These are phyloP conservation scores for Mya arenaria DNA, from an alignment of 1,140 invertebrate species.

Conservation along the genomic window DNA sequence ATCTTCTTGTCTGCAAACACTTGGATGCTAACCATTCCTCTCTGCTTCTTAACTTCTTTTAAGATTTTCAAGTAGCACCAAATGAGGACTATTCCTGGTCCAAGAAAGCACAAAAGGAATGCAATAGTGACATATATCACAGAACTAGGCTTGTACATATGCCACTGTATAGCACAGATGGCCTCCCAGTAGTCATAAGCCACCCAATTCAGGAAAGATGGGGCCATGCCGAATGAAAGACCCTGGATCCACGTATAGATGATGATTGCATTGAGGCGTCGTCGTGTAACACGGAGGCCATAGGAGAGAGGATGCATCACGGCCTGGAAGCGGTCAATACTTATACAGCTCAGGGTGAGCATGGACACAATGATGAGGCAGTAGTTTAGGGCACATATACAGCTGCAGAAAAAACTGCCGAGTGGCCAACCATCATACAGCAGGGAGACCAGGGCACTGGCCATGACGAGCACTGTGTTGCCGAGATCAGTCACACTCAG, in stretches of 20 bases:
- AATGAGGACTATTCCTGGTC: conserved; percentile 72
- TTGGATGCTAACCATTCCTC: neutral
- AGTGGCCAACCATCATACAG: conserved; percentile 67
- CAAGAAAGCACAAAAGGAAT: conserved; percentile 77
- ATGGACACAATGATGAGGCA: conserved; percentile 79
- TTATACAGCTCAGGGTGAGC: conserved; percentile 79
- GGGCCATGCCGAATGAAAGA: conserved; percentile 69
- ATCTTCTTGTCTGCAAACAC: neutral
- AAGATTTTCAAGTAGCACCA: conserved; percentile 73
- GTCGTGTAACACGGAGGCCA: conserved; percentile 58
- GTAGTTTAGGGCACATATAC: conserved; percentile 78
- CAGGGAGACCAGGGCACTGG: conserved; percentile 66
- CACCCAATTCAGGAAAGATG: conserved; percentile 74
- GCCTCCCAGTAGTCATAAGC: conserved; percentile 80
- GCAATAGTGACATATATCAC: conserved; percentile 77
- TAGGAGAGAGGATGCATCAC: conserved; percentile 74
- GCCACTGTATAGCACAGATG: conserved; percentile 80
- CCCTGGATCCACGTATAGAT: conserved; percentile 75
- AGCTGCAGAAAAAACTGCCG: conserved; percentile 64
- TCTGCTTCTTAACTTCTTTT: conserved; percentile 58
- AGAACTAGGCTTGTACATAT: conserved; percentile 59
- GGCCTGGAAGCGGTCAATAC: conserved; percentile 77
- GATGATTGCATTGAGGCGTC: conserved; percentile 62
- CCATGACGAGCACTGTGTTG: conserved; percentile 76
- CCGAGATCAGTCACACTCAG: conserved; percentile 75